Percentiles rank a stretch among this genome's conserved stretches.
phyloP scores from a whole-genome alignment of 1,140 invertebrate genomes.

The Battus philenor region DNA sequence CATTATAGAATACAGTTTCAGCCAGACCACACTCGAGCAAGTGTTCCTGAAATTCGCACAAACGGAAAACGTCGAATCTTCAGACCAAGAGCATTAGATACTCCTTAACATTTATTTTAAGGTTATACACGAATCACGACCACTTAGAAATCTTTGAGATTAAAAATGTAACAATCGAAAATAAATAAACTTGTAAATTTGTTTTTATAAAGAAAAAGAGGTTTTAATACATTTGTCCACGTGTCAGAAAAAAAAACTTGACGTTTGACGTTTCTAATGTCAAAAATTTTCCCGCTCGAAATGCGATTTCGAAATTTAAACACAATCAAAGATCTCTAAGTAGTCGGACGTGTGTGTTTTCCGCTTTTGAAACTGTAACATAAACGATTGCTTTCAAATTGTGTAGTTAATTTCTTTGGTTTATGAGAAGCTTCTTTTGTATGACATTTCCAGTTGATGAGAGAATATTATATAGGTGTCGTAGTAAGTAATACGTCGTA shows the following conservation, averaged over 20 bases:
- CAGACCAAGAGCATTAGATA: slow-evolving; percentile 54
- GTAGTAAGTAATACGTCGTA: slow-evolving; percentile 22
- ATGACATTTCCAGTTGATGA: slow-evolving; percentile 42
- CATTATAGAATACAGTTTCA: slow-evolving; percentile 90
- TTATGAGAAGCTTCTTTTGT: slow-evolving; percentile 46
- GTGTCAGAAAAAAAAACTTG: too few relatives aligned
- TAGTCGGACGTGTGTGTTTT: slow-evolving; percentile 21
- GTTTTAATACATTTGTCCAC: too few relatives aligned
- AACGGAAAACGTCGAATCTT: slow-evolving; percentile 76
- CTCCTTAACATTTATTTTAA: slow-evolving; percentile 1
- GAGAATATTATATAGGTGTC: slow-evolving; percentile 46
- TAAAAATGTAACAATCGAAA: background rate
- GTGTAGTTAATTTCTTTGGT: slow-evolving; percentile 45
- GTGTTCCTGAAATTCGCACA: slow-evolving; percentile 92
- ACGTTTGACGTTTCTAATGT: too few relatives aligned
- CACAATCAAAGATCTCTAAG: slow-evolving; percentile 4
- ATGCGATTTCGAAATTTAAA: background rate
- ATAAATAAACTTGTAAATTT: too few relatives aligned
- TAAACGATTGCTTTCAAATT: slow-evolving; percentile 54
- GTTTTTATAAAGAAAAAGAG: too few relatives aligned
- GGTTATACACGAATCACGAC: background rate
- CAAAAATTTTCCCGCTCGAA: background rate
- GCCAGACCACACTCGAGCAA: slow-evolving; percentile 90
- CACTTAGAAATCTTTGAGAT: slow-evolving; percentile 4
- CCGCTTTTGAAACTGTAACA: slow-evolving; percentile 49